Evolutionary conservation across 2,797 vertebrate genomes (phyloP), one percentile per base, ranked within the genome.

Genomic region (Menidia menidia): DNA sequence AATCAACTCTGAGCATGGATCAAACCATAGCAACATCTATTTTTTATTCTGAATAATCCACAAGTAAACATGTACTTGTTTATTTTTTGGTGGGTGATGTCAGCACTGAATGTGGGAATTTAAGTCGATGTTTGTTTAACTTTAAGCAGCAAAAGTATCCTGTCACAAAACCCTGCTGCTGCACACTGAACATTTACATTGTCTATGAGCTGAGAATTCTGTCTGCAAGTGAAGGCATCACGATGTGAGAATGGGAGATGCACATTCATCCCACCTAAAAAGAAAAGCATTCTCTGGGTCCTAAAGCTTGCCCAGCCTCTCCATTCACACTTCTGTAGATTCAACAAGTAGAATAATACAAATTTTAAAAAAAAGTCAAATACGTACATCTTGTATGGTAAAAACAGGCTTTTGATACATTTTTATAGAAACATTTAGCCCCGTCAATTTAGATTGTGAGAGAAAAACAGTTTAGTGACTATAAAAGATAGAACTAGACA

Each of bases 291-390:
- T 16, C 8, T 11, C 79, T 0, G 33, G 81, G 83, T 85, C 83
- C 77, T 80, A 85, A 64, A 0, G 18, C 78, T 71, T 0, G 0
- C 42, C 0, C 5, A 14, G n/a, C n/a, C 4, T 18, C 2, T 14
- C 45, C 35, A 18, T 68, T 73, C 55, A 78, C 59, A 69, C 32
- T 60, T 9, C 33, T 65, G 19, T 64, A 63, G 59, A 48, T 69
- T 80, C 83, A 80, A 86, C 86, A 82, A 72, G 83, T 86, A 61
- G 64, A 68, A 18, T 9, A 4, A 42, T n/a, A n/a, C n/a, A n/a
- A n/a, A n/a, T n/a, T n/a, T n/a, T n/a, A 15, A 52, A 30, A 63
- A 39, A 39, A 10, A 39, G 35, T 39, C 6, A 39, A 39, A 39
- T 25, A 25, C 25, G 2, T 25, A 25, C 25, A 1, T 25, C 25